Conservation (phyloP, 2,113 vertebrate genomes). For the Trichechus manatus region DNA sequence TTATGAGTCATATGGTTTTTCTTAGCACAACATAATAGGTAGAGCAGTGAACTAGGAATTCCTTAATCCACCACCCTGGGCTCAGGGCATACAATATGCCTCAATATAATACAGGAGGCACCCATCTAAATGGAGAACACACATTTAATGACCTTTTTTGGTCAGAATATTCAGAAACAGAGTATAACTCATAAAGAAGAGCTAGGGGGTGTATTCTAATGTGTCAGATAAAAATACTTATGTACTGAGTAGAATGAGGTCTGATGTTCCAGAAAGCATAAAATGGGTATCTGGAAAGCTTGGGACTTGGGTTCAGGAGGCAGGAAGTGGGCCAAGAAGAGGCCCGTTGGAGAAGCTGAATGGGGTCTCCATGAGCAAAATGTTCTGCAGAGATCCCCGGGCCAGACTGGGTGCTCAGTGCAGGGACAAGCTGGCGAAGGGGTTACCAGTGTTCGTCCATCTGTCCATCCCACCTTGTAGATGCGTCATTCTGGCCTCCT, state of each 20-base stretch:
- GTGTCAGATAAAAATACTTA: background rate
- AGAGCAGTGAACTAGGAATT: background rate
- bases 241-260: background rate
- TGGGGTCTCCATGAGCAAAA: background rate
- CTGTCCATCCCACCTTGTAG: fast-evolving
- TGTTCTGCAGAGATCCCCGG: background rate
- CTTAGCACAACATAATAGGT: background rate
- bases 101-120: background rate
- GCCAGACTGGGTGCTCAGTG: background rate
- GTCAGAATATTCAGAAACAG: conserved; percentile 26
- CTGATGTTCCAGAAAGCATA: background rate
- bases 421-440: background rate
- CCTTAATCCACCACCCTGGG: background rate
- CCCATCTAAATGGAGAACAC: background rate
- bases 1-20: background rate
- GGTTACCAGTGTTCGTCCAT: fast-evolving
- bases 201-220: background rate
- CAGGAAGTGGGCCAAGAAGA: background rate
- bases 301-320: background rate
- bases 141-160: background rate
- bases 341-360: fast-evolving
- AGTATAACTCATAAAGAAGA: background rate
- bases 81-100: background rate
- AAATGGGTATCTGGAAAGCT: background rate
- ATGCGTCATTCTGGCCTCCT: background rate